Evolutionary conservation across 2,113 vertebrate species (phyloP).

Genomic region (Mobula birostris): DNA sequence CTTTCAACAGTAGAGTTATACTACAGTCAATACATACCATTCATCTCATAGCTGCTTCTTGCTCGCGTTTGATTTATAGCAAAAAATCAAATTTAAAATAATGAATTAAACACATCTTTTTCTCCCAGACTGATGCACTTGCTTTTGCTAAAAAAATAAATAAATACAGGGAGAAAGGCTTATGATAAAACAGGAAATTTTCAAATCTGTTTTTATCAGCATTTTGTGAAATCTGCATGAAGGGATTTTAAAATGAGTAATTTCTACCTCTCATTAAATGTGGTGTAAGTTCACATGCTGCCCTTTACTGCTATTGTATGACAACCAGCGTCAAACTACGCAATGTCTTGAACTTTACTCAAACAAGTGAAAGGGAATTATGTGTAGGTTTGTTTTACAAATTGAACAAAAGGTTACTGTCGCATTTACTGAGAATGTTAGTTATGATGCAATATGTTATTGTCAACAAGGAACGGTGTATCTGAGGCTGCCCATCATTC

Average conservation of each 20-base stretch:
- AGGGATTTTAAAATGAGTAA: background rate
- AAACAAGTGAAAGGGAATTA: background rate
- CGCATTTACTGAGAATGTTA: background rate
- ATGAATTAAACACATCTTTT: background rate
- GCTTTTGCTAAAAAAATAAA: background rate
- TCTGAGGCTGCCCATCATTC: background rate
- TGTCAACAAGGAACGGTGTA: background rate
- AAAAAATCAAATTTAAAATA: background rate
- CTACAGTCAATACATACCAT: background rate
- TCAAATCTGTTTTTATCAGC: background rate
- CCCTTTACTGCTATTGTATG: background rate
- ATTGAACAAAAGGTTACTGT: slow-evolving; percentile 21
- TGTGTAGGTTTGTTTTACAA: background rate
- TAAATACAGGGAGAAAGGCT: background rate
- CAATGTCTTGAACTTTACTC: background rate
- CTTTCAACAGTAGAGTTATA: background rate
- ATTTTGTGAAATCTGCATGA: background rate
- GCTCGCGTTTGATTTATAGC: background rate
- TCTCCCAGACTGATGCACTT: background rate
- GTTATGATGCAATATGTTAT: slow-evolving; percentile 8
- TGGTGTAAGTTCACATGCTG: background rate
- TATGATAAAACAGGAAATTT: background rate
- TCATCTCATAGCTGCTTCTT: background rate
- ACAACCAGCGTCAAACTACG: background rate
- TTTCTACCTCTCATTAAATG: background rate